A percentile compares a stretch with the other conserved stretches of the same genome.
Evolutionary conservation across 2,113 vertebrate species (phyloP).

Genomic region (Ptilonorhynchus violaceus): DNA sequence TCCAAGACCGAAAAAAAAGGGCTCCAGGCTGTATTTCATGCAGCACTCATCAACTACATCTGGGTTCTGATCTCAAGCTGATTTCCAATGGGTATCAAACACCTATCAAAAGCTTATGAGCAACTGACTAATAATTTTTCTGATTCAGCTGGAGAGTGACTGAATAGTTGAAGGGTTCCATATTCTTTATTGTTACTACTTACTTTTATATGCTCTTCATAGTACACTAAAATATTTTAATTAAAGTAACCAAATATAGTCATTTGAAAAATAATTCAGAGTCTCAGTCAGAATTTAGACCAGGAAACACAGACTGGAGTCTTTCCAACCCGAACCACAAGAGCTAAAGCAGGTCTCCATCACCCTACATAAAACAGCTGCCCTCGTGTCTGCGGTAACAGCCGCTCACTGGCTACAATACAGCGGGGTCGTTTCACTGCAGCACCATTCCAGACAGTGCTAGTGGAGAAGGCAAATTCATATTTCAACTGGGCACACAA

Average conservation of each 20-base stretch:
- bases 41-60: accelerated
- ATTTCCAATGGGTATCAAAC: neutral
- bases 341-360: neutral
- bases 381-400: neutral
- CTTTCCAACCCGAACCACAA: neutral
- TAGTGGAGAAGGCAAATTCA: neutral
- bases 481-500: neutral
- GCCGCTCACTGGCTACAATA: neutral
- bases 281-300: neutral
- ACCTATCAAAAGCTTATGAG: neutral
- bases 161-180: neutral
- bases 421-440: accelerated
- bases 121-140: neutral
- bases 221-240: neutral
- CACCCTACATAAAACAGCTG: neutral
- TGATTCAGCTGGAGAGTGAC: neutral
- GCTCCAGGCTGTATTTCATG: neutral
- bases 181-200: neutral
- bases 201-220: neutral
- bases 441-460: neutral
- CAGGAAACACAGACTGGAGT: neutral
- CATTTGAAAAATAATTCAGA: neutral
- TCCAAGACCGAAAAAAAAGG: neutral
- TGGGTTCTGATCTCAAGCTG: neutral
- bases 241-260: neutral